Conservation (phyloP, 2,797 vertebrate species). For the Melanotaenia pygmaea region DNA sequence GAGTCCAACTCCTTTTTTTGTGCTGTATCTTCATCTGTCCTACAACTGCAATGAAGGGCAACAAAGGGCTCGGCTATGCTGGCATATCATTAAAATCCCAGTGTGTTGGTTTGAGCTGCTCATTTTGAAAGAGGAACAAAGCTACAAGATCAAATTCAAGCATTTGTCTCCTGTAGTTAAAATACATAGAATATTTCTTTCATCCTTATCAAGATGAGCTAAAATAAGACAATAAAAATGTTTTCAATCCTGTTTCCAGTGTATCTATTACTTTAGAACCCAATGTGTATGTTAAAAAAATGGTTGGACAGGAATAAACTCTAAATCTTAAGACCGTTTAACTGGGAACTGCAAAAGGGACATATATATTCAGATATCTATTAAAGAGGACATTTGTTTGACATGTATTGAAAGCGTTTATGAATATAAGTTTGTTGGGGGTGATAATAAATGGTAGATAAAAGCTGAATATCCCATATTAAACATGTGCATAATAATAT, state of each 20-base stretch:
- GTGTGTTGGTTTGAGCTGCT: neutral
- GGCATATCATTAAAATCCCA: slow-evolving; percentile 12
- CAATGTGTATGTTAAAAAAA: neutral
- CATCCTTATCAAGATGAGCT: neutral
- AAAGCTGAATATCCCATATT: too few species aligned
- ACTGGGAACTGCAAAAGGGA: too few species aligned
- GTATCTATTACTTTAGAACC: neutral
- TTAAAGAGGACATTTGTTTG: too few species aligned
- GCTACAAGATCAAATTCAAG: neutral
- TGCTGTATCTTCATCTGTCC: slow-evolving; percentile 6
- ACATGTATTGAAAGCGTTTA: too few species aligned
- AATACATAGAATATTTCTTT: neutral
- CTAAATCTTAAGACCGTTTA: too few species aligned
- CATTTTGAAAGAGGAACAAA: neutral
- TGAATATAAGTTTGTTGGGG: too few species aligned
- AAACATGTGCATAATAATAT: too few species aligned
- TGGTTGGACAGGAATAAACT: too few species aligned
- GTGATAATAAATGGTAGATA: too few species aligned
- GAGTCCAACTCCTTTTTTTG: neutral
- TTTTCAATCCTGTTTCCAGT: neutral
- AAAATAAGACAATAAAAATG: neutral
- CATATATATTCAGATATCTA: too few species aligned
- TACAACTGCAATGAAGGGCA: slow-evolving; percentile 12
- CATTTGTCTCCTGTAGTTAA: slow-evolving; percentile 3
- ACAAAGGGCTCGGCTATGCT: neutral